These are phyloP conservation scores for Drosophila percnosoma DNA, from an alignment of 2,888 invertebrate genomes.

Conservation along the genomic window DNA sequence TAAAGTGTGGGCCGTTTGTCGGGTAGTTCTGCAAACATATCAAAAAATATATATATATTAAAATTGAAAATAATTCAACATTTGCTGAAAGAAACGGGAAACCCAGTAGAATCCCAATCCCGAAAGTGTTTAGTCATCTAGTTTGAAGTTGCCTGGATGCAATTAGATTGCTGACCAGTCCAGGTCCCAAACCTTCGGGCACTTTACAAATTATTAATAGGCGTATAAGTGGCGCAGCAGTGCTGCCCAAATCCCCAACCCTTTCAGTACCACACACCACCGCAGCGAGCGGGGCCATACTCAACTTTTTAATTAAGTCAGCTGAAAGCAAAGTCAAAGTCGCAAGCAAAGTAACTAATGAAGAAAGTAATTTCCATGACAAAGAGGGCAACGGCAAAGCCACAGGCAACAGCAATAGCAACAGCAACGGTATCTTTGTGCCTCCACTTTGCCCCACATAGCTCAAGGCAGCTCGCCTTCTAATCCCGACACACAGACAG, in stretches of 20 bases:
- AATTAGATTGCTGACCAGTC: constrained; percentile 40
- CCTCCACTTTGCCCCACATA: constrained; percentile 13
- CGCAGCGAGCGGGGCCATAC: constrained; percentile 14
- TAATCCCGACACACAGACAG: constrained; percentile 40
- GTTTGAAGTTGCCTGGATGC: constrained; percentile 18
- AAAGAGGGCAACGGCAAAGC: constrained; percentile 65
- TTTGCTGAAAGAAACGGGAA: background rate
- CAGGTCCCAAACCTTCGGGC: constrained; percentile 1
- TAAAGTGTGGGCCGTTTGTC: constrained; percentile 88
- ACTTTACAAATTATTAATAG: constrained; percentile 45
- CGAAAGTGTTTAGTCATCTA: background rate
- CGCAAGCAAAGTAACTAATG: constrained; percentile 76
- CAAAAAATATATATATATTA: background rate
- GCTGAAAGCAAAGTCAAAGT: constrained; percentile 48
- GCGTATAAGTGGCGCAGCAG: constrained; percentile 32
- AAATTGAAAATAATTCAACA: background rate
- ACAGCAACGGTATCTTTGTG: constrained; percentile 2
- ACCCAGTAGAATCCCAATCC: background rate
- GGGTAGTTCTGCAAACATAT: constrained; percentile 88
- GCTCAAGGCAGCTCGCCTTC: constrained; percentile 52
- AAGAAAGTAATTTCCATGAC: constrained; percentile 82
- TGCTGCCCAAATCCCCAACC: constrained; percentile 6
- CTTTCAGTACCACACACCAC: constrained; percentile 45
- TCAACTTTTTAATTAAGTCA: constrained; percentile 82
- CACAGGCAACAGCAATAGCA: constrained; percentile 38